Conservation (phyloP, 2,888 invertebrate species). For the Tiliacea aurago region DNA sequence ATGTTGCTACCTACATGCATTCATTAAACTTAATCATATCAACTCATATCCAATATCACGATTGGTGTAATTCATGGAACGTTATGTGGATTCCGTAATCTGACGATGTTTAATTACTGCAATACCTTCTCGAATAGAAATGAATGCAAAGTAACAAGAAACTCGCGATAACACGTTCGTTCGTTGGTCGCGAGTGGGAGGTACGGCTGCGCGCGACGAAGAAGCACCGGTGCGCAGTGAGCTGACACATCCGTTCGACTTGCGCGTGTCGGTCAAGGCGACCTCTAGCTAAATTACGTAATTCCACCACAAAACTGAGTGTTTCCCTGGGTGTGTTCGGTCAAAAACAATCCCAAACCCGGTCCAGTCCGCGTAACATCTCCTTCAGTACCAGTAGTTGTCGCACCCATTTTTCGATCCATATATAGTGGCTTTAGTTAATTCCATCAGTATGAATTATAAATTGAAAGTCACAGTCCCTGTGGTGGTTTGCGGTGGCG, state of each 20-base stretch:
- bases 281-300: constrained; percentile 89
- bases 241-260: constrained; percentile 89
- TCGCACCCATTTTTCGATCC: constrained; percentile 66
- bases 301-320: constrained; percentile 84
- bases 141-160: constrained; percentile 88
- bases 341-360: constrained; percentile 77
- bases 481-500: constrained; percentile 89
- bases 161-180: constrained; percentile 85
- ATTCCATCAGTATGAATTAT: constrained; percentile 84
- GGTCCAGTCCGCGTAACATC: constrained; percentile 78
- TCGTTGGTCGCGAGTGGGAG: constrained; percentile 85
- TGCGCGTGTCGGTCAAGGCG: constrained; percentile 89
- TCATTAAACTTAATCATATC: constrained; percentile 42
- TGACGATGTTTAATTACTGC: constrained; percentile 81
- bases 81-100: constrained; percentile 82
- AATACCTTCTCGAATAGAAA: constrained; percentile 80
- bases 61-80: constrained; percentile 78
- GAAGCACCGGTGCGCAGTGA: constrained; percentile 88
- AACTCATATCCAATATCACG: constrained; percentile 69
- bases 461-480: constrained; percentile 89
- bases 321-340: constrained; percentile 87
- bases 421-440: constrained; percentile 68
- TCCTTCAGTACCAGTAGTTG: constrained; percentile 74
- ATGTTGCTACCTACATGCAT: constrained; percentile 18
- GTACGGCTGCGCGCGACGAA: constrained; percentile 84